Conservation (phyloP, 1,140 invertebrate species). For the Danaus melanippus region DNA sequence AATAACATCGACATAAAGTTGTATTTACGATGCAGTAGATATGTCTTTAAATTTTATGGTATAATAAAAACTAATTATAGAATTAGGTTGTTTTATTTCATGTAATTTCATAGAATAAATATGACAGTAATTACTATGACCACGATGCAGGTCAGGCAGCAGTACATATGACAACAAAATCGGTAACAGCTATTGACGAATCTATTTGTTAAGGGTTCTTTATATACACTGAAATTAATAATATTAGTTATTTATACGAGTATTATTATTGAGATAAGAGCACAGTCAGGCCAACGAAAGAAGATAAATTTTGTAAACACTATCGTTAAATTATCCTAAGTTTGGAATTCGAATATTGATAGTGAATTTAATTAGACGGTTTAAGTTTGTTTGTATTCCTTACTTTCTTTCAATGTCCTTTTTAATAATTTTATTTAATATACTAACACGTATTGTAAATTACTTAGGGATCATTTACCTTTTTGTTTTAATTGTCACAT, state of each 20-base stretch:
- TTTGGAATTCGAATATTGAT: too few relatives aligned
- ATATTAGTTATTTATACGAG: constrained; percentile 1
- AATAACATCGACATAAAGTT: constrained; percentile 9
- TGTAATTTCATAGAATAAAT: constrained; percentile 14
- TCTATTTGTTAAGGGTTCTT: constrained; percentile 17
- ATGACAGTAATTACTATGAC: constrained; percentile 22
- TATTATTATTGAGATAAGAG: too few relatives aligned
- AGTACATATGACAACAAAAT: constrained; percentile 41
- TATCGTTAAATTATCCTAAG: too few relatives aligned
- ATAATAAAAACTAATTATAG: constrained; percentile 8
- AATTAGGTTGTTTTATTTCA: constrained; percentile 13
- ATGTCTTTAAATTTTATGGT: constrained; percentile 10
- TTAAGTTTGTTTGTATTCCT: too few relatives aligned
- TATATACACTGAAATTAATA: constrained; percentile 23
- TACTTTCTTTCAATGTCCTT: too few relatives aligned
- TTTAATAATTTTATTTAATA: too few relatives aligned
- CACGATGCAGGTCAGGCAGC: constrained; percentile 32
- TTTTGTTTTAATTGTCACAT: constrained; percentile 22
- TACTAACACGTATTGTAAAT: too few relatives aligned
- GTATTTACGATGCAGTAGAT: constrained; percentile 14
- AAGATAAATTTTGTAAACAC: too few relatives aligned
- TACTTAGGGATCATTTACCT: constrained; percentile 8
- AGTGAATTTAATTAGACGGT: too few relatives aligned
- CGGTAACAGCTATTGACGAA: constrained; percentile 35
- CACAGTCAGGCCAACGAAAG: too few relatives aligned